Conservation (phyloP, 2,113 vertebrate species). For the Pteruthius melanotis region DNA sequence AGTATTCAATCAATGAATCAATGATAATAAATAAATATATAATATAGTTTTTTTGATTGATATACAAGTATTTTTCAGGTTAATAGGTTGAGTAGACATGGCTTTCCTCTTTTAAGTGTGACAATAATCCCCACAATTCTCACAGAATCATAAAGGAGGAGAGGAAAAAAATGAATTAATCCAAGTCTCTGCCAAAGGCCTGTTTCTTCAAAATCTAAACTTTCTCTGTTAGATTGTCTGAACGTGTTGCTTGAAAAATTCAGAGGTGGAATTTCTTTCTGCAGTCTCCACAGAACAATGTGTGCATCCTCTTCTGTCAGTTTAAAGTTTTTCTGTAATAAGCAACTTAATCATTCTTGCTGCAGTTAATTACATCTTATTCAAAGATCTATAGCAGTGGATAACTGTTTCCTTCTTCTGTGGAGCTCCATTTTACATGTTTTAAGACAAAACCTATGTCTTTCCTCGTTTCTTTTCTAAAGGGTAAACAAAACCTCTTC, state of each 20-base stretch:
- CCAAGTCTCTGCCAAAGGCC: not conserved
- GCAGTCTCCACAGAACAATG: not conserved
- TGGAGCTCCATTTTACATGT: not conserved
- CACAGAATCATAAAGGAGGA: not conserved
- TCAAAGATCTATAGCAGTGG: not conserved
- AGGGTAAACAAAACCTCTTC: not conserved
- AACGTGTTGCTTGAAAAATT: not conserved
- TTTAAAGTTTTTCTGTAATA: accelerated
- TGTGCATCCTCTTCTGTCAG: not conserved
- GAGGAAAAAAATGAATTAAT: not conserved
- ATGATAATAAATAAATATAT: not conserved
- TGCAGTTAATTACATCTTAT: not conserved
- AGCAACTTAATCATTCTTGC: not conserved
- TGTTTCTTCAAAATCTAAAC: not conserved
- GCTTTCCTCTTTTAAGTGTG: not conserved
- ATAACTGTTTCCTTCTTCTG: not conserved
- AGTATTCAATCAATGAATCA: not conserved
- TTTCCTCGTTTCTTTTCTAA: not conserved
- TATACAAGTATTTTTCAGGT: not conserved
- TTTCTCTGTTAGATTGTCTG: not conserved
- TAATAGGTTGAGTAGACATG: not conserved
- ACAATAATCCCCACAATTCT: not conserved
- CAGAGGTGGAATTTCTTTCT: not conserved
- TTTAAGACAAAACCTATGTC: not conserved
- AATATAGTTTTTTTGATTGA: not conserved